A percentile compares a stretch with the other conserved stretches of the same genome.
phyloP scores from a whole-genome alignment of 2,797 vertebrate species.

The Cossypha caffra region DNA sequence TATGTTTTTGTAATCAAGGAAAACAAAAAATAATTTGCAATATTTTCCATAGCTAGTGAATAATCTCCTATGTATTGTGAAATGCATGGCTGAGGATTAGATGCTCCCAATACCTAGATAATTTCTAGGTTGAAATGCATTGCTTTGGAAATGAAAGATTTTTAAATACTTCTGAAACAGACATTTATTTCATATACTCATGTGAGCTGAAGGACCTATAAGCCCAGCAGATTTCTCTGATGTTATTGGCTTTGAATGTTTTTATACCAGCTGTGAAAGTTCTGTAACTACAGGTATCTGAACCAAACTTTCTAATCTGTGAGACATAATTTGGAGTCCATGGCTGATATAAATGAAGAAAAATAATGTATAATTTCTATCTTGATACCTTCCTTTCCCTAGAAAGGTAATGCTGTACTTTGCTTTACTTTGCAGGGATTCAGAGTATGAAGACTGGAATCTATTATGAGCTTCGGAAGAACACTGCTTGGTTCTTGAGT shows the following conservation, averaged over 20 bases:
- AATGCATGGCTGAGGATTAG: conserved; percentile 27
- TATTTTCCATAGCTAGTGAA: not conserved
- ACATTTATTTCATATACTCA: not conserved
- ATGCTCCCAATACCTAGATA: not conserved
- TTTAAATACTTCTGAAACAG: not conserved
- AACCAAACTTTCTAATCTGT: not conserved
- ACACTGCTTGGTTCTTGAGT: not conserved
- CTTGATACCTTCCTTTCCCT: not conserved
- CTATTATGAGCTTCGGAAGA: not conserved
- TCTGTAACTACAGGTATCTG: not conserved
- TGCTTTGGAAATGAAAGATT: not conserved
- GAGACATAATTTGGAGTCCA: not conserved
- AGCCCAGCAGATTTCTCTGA: not conserved
- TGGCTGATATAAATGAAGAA: not conserved
- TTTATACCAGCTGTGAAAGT: not conserved
- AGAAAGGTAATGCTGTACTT: not conserved
- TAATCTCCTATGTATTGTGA: conserved; percentile 1
- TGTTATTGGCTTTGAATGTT: not conserved
- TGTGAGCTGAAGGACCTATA: not conserved
- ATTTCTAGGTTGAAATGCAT: not conserved
- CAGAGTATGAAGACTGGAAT: not conserved
- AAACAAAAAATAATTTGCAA: not conserved
- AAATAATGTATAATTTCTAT: not conserved
- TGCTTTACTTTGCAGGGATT: not conserved
- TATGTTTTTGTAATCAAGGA: conserved; percentile 1